Evolutionary conservation across 2,888 invertebrate genomes (phyloP).

Genomic region (Ormyrus pomaceus): DNA sequence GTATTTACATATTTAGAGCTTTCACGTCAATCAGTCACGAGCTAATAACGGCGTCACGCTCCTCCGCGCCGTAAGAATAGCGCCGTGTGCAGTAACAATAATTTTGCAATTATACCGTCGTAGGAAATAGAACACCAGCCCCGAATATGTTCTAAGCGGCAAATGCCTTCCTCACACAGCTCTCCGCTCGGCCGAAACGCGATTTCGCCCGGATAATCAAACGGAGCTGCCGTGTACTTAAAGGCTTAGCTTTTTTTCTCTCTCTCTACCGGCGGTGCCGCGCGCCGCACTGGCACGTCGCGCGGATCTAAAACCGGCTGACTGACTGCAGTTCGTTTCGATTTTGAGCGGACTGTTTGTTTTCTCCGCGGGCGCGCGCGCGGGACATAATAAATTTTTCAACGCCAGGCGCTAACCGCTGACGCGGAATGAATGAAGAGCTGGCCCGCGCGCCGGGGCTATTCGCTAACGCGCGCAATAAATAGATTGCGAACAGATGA

Average conservation of each 20-base stretch:
- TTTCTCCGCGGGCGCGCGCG: not conserved
- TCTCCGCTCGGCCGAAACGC: no score
- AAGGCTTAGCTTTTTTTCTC: conserved; percentile 7
- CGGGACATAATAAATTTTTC: conserved; percentile 40
- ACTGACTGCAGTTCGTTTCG: conserved; percentile 31
- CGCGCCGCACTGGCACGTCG: not conserved
- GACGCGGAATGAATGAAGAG: no score
- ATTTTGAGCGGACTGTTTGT: conserved; percentile 31
- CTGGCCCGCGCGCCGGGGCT: not conserved
- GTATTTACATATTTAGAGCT: not conserved
- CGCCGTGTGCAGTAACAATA: no score
- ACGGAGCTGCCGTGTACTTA: not conserved
- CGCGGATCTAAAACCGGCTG: conserved; percentile 41
- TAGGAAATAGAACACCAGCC: no score
- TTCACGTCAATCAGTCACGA: not conserved
- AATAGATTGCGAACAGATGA: not conserved
- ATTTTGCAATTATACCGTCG: no score
- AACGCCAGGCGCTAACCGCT: conserved; percentile 1
- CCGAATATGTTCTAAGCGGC: no score
- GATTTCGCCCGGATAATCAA: not conserved
- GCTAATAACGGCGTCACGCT: no score
- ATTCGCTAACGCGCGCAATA: not conserved
- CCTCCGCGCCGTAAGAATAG: no score
- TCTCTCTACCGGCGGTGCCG: not conserved
- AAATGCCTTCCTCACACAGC: no score